phyloP scores from a whole-genome alignment of 2,113 vertebrate species.

The Dunckerocampus dactyliophorus region DNA sequence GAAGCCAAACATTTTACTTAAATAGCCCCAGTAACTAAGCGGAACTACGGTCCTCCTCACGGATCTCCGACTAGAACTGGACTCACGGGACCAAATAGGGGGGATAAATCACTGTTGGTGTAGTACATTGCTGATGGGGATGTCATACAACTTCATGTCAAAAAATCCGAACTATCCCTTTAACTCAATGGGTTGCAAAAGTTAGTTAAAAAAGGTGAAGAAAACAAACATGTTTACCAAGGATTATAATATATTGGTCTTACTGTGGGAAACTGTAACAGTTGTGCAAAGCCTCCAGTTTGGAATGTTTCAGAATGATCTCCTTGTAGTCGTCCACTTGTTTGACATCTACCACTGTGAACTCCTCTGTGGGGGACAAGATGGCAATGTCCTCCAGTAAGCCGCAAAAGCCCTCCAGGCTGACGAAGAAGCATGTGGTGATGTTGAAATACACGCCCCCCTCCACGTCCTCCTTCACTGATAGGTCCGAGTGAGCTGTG shows the following conservation, averaged over 20 bases:
- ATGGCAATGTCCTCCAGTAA: neutral
- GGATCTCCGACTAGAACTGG: too few relatives aligned
- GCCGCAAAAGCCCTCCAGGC: constrained; percentile 23
- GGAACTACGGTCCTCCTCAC: too few relatives aligned
- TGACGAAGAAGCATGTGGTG: constrained; percentile 54
- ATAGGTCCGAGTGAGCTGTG: neutral
- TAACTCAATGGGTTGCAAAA: too few relatives aligned
- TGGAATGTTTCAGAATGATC: constrained; percentile 37
- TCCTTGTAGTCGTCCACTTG: fast-evolving
- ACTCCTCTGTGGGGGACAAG: constrained; percentile 65
- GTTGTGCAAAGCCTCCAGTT: constrained; percentile 9
- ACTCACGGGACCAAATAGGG: too few relatives aligned
- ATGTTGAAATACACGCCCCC: constrained; percentile 22
- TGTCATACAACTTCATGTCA: too few relatives aligned
- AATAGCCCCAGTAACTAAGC: too few relatives aligned
- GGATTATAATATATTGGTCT: constrained; percentile 13
- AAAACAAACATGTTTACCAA: too few relatives aligned
- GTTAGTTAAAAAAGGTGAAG: neutral
- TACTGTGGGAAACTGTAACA: constrained; percentile 57
- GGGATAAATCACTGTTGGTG: too few relatives aligned
- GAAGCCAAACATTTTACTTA: too few relatives aligned
- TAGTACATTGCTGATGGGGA: too few relatives aligned
- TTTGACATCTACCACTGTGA: constrained; percentile 35
- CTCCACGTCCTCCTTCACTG: neutral
- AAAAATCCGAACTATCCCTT: too few relatives aligned